Evolutionary conservation across 37 sponge, comb jelly and placozoan species (phyloP).

Genomic region (Haliclona indistincta): DNA sequence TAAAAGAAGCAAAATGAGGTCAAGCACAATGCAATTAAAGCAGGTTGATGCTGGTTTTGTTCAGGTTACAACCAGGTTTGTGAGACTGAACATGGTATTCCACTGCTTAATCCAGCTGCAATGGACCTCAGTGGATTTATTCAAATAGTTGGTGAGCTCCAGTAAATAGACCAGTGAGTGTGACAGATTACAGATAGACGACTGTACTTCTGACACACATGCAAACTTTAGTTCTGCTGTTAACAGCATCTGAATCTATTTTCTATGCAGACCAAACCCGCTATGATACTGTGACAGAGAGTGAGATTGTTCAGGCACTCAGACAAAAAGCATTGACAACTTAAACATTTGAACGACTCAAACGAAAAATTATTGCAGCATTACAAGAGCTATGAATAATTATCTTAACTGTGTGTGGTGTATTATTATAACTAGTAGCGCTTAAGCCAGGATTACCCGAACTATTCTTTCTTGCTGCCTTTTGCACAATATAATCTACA

Average conservation of each 20-base stretch:
- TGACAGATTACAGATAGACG: too few relatives aligned
- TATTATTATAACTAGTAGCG: too few relatives aligned
- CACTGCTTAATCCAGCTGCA: constrained; percentile 65
- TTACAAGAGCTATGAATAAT: constrained; percentile 1
- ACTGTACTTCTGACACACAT: too few relatives aligned
- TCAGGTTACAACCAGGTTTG: constrained; percentile 45
- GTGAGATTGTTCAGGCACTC: constrained; percentile 35
- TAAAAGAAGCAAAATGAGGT: neutral
- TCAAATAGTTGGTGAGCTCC: constrained; percentile 44
- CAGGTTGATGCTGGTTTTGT: constrained; percentile 10
- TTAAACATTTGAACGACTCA: constrained; percentile 34
- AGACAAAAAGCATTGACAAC: constrained; percentile 13
- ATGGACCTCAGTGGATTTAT: constrained; percentile 69
- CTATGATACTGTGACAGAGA: constrained; percentile 44
- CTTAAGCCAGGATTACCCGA: too few relatives aligned
- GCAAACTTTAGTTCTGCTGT: neutral
- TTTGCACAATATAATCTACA: too few relatives aligned
- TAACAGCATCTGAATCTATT: neutral
- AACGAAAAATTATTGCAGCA: neutral
- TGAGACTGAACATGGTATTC: constrained; percentile 12
- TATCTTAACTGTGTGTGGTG: too few relatives aligned
- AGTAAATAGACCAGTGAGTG: too few relatives aligned
- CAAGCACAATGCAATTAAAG: neutral
- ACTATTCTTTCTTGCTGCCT: too few relatives aligned
- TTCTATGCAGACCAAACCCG: constrained; percentile 11